These are phyloP conservation scores for Corvus hawaiiensis DNA, from an alignment of 2,113 vertebrate genomes.

Conservation along the genomic window DNA sequence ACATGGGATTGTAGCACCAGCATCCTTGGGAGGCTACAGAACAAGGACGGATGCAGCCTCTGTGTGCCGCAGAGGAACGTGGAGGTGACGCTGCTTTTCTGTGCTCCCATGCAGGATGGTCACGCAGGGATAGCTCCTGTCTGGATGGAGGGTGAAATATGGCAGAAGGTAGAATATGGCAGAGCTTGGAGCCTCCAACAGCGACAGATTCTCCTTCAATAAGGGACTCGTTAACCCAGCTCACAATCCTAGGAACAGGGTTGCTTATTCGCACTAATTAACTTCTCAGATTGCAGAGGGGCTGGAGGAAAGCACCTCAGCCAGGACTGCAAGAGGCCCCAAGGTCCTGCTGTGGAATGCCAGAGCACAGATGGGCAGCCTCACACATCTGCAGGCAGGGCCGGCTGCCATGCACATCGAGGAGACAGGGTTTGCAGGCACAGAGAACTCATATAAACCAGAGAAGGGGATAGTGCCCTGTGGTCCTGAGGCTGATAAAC, in stretches of 20 bases:
- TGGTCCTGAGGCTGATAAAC: neutral
- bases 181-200: neutral
- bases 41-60: neutral
- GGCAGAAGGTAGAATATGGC: neutral
- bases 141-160: neutral
- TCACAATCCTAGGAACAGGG: neutral
- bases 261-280: neutral
- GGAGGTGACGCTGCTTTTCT: neutral
- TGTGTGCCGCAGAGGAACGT: fast-evolving
- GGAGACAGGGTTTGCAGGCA: neutral
- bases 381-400: fast-evolving
- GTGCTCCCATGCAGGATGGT: neutral
- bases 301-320: neutral
- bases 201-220: neutral
- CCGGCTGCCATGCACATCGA: fast-evolving
- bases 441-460: neutral
- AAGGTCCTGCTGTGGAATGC: neutral
- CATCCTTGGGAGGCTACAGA: neutral
- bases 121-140: neutral
- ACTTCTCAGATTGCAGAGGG: neutral
- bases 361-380: neutral
- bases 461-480: neutral
- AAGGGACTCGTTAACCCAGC: neutral
- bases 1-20: neutral
- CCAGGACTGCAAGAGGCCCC: neutral